Evolutionary conservation across 2,797 vertebrate species (phyloP).

Genomic region (Platalea minor): DNA sequence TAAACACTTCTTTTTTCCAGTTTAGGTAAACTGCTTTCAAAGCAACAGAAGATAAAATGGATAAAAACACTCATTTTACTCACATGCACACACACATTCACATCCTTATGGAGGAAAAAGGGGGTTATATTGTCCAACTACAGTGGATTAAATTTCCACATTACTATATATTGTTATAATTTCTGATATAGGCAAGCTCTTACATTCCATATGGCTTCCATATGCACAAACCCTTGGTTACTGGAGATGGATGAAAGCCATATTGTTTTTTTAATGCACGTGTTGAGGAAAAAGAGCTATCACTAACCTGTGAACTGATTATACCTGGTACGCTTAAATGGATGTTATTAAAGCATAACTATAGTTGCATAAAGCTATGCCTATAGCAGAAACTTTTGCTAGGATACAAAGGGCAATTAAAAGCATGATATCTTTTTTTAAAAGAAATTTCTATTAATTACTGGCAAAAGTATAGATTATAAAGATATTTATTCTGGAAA

Average conservation of each 20-base stretch:
- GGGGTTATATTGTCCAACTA: background rate
- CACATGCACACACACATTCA: background rate
- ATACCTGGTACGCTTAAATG: background rate
- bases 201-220: conserved; percentile 50
- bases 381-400: background rate
- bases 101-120: background rate
- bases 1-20: background rate
- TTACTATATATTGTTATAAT: conserved; percentile 18
- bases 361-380: background rate
- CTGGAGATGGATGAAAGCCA: conserved; percentile 56
- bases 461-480: background rate
- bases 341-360: background rate
- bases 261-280: conserved; percentile 43
- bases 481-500: background rate
- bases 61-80: background rate
- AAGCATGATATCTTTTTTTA: background rate
- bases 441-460: background rate
- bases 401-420: background rate
- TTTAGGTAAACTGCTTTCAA: conserved; percentile 38
- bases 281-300: conserved; percentile 10
- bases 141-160: conserved; percentile 11
- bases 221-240: conserved; percentile 43
- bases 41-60: conserved; percentile 11
- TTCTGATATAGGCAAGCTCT: conserved; percentile 28
- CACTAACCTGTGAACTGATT: conserved; percentile 50